A percentile compares a stretch with the other conserved stretches of the same genome.
Evolutionary conservation across 1,140 invertebrate species (phyloP).

Genomic region (Stegodyphus mimosarum): DNA sequence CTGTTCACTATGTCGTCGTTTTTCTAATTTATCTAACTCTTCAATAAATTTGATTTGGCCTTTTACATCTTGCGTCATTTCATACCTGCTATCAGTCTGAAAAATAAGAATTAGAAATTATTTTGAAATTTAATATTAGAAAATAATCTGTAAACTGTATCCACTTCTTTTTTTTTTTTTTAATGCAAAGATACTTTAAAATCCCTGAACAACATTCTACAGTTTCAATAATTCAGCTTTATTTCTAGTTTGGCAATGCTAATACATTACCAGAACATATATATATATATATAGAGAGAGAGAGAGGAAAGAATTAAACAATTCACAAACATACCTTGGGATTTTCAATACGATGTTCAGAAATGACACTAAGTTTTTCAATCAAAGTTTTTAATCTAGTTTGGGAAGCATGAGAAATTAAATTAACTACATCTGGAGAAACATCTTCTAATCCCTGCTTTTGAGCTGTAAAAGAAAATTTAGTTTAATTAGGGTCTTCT

Average conservation of each 20-base stretch:
- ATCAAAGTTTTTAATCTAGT: conserved; percentile 91
- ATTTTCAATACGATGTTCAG: conserved; percentile 93
- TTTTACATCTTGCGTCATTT: conserved; percentile 90
- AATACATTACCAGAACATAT: no score
- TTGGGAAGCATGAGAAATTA: conserved; percentile 95
- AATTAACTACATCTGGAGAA: conserved; percentile 84
- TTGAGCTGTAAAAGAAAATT: conserved; percentile 69
- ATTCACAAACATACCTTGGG: conserved; percentile 76
- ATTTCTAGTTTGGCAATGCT: no score
- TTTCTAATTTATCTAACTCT: conserved; percentile 92
- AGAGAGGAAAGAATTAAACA: not conserved
- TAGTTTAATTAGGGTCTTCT: no score
- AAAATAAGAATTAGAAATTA: conserved; percentile 45
- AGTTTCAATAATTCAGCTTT: no score
- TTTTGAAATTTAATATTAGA: no score
- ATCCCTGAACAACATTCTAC: no score
- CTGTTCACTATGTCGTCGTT: conserved; percentile 92
- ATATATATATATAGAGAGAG: no score
- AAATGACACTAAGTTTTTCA: conserved; percentile 92
- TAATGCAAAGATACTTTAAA: no score
- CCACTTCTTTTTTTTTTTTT: no score
- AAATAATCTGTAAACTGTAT: no score
- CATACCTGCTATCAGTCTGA: conserved; percentile 86
- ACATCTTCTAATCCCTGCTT: conserved; percentile 89
- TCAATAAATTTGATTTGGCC: conserved; percentile 94